Conservation (phyloP, 2,888 invertebrate genomes). For the Cartodere bifasciata region DNA sequence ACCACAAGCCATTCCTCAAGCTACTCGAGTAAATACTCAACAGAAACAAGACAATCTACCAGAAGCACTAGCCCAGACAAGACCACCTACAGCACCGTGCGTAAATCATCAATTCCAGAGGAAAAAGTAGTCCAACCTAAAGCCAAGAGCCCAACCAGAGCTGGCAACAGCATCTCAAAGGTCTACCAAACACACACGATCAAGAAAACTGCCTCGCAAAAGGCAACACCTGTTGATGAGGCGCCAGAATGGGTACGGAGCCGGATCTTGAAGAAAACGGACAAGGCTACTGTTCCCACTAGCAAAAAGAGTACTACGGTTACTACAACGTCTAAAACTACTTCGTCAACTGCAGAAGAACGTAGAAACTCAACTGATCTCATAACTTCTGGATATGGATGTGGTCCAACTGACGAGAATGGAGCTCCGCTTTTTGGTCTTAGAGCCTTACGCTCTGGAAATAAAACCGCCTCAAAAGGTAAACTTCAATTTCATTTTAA, state of each 20-base stretch:
- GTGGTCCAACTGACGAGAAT: slow-evolving; percentile 70
- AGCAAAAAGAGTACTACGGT: slow-evolving; percentile 13
- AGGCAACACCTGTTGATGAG: too few species aligned
- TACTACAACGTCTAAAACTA: slow-evolving; percentile 16
- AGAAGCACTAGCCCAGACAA: too few species aligned
- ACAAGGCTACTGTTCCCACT: slow-evolving; percentile 10
- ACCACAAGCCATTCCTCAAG: too few species aligned
- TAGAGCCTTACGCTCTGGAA: slow-evolving; percentile 51
- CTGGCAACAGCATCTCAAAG: slow-evolving; percentile 24
- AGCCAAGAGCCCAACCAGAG: slow-evolving; percentile 22
- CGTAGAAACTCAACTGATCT: slow-evolving; percentile 42
- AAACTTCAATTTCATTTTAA: too few species aligned
- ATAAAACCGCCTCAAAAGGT: slow-evolving; percentile 46
- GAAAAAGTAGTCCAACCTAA: too few species aligned
- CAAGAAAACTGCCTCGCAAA: too few species aligned
- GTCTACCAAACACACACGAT: slow-evolving; percentile 17
- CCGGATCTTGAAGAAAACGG: slow-evolving; percentile 43
- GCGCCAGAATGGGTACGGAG: slow-evolving; percentile 52
- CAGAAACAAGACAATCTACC: too few species aligned
- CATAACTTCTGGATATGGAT: slow-evolving; percentile 70
- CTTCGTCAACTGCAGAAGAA: slow-evolving; percentile 32
- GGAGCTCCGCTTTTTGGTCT: slow-evolving; percentile 70
- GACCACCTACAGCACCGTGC: too few species aligned
- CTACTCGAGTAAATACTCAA: too few species aligned
- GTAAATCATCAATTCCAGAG: too few species aligned